These are phyloP conservation scores for Carposina sasakii DNA, from an alignment of 1,140 invertebrate species.

Conservation along the genomic window DNA sequence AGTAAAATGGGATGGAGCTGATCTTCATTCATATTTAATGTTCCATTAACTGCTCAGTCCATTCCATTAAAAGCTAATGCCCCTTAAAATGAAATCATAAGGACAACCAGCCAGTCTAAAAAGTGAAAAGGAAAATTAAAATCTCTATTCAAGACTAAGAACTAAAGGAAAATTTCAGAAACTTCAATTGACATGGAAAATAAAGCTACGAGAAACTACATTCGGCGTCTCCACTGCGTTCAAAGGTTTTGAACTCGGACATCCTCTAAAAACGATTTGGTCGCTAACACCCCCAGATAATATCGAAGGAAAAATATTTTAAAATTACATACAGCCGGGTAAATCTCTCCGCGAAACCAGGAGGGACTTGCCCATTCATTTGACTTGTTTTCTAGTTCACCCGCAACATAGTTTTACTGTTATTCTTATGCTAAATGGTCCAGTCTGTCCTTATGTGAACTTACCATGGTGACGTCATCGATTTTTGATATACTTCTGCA, in stretches of 20 bases:
- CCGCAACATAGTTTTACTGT: conserved; percentile 39
- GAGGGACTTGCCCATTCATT: conserved; percentile 69
- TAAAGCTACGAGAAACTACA: conserved; percentile 7
- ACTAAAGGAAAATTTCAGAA: conserved; percentile 25
- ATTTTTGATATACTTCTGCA: conserved; percentile 98
- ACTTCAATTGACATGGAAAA: conserved; percentile 13
- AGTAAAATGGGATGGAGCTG: conserved; percentile 34
- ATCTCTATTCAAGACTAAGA: conserved; percentile 18
- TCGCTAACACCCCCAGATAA: conserved; percentile 60
- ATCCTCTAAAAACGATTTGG: conserved; percentile 71
- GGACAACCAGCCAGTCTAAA: conserved; percentile 40
- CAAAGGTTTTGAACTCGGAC: too few relatives aligned
- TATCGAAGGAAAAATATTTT: conserved; percentile 33
- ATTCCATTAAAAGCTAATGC: conserved; percentile 38
- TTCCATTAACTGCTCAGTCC: conserved; percentile 22
- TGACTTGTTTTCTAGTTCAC: conserved; percentile 69
- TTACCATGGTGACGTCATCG: conserved; percentile 99
- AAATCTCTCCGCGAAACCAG: conserved; percentile 53
- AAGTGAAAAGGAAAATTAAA: conserved; percentile 21
- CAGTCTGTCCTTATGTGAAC: conserved; percentile 71
- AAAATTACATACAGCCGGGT: conserved; percentile 52
- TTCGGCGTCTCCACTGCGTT: conserved; percentile 14
- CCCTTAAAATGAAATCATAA: conserved; percentile 31
- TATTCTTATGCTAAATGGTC: conserved; percentile 50
- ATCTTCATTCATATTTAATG: background rate